phyloP scores from a whole-genome alignment of 35 echinoderm and acorn worm genomes.

The Stichopus chloronotus region DNA sequence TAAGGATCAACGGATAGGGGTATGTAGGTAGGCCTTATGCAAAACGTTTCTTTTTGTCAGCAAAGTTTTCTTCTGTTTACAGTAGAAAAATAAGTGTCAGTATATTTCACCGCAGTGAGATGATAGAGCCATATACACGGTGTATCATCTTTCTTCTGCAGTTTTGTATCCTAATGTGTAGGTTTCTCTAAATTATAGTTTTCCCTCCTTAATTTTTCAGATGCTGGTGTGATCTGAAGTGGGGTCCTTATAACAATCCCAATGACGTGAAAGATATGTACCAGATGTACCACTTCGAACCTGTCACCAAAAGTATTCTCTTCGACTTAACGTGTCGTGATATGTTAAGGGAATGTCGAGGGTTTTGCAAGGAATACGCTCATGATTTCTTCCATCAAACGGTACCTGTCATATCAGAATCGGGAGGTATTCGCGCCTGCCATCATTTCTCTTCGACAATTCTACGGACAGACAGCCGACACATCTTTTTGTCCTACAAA shows the following conservation, averaged over 20 bases:
- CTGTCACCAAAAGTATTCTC: slow-evolving; percentile 33
- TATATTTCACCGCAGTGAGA: too few relatives aligned
- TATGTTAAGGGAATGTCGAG: slow-evolving; percentile 34
- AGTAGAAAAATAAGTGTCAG: too few relatives aligned
- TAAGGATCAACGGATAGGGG: too few relatives aligned
- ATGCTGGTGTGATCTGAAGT: slow-evolving; percentile 49
- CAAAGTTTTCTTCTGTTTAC: too few relatives aligned
- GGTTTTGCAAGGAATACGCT: not conserved
- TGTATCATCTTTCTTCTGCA: too few relatives aligned
- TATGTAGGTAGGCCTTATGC: too few relatives aligned
- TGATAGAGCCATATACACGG: too few relatives aligned
- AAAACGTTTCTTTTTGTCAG: too few relatives aligned
- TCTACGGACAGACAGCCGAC: slow-evolving; percentile 14
- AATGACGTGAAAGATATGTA: slow-evolving; percentile 15
- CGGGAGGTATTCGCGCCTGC: slow-evolving; percentile 20
- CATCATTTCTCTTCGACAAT: slow-evolving; percentile 37
- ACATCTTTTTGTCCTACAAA: slow-evolving; percentile 36
- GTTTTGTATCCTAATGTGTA: too few relatives aligned
- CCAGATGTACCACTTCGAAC: slow-evolving; percentile 49
- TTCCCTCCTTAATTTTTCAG: not conserved
- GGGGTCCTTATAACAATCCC: slow-evolving; percentile 40
- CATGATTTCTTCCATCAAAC: slow-evolving; percentile 25
- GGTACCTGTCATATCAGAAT: not conserved
- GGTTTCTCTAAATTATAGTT: too few relatives aligned
- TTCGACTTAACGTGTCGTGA: slow-evolving; percentile 33